Evolutionary conservation across 2,797 vertebrate genomes (phyloP), one percentile per base, ranked within the genome.

Genomic region (Psittacula echo): DNA sequence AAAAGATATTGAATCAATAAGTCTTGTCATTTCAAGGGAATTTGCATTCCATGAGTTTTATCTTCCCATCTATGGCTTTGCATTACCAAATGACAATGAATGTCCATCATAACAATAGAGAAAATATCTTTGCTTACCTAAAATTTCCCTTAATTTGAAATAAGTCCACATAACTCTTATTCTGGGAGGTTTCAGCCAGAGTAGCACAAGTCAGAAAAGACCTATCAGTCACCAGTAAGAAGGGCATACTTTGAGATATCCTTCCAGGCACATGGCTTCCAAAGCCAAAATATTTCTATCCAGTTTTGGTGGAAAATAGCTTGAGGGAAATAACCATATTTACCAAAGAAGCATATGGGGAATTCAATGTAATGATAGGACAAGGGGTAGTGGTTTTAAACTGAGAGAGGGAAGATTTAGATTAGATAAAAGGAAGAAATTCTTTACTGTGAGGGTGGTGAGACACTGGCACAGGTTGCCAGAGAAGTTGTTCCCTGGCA

Each of bases 1-100:
- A 80, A 94, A 70, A 90, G 22, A 67, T 72, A 92, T 58, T 73
- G 81, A 94, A 87, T 89, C 91, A 92, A 56, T 66, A 75, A 73
- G 76, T n/a, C 5, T 44, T 91, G 48, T 77, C 53, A 85, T 91
- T 96, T 58, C 42, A 64, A 90, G 14, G 24, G 61, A 92, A 94
- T 90, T 72, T 94, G 64, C 53, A 89, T 96, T 82, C 81, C 1
- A 10, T 11, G 47, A 16, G 11, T 53, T 96, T 94, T 96, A 68
- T 64, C 41, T 72, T 70, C 80, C 85, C 77, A 67, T 85, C n/a
- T n/a, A 70, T 39, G 42, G n/a, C 16, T 93, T 96, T 95, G 42
- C n/a, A 75, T 91, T 91, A 47, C 83, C 90, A 95, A 93, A 88
- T 2, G 8, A 79, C 41, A 90, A 77, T 72, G 81, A 81, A 71